Base-by-base conservation (phyloP, 2,888 invertebrate genomes). In the Cheiracanthium punctorium region DNA sequence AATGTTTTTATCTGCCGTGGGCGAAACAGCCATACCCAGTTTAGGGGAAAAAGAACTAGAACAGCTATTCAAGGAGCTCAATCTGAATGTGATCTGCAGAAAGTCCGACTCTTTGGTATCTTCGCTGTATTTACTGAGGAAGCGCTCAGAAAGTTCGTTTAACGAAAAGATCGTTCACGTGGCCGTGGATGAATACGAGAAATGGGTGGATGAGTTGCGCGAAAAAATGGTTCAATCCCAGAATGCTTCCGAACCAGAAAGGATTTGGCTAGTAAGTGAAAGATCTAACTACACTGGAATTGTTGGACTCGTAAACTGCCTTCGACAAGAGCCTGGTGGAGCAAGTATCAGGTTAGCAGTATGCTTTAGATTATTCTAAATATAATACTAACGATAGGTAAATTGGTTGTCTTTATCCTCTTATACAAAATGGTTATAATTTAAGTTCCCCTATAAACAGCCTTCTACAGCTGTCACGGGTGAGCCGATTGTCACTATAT, bases 241-340 rank as follows among this genome's bases (percentile, higher is more conserved):
- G 30, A 87, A 89, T 1, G 94, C 94, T 89, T 90, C 91, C 24
- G 91, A 90, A 43, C 93, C 91, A 81, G 90, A 91, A 80, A 92
- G 92, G 69, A 90, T 93, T 58, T 93, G 93, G 93, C 90, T 96
- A 48, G 94, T 95, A 80, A 93, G 95, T 82, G 94, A 95, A 90
- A 94, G 95, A 67, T 94, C 95, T 90, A 93, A 94, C 85, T 91
- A 93, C 33, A 94, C 94, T 91, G 98, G 99, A 17, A 93, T 96
- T 88, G 93, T 98, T 80, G 99, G 99, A 69, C 93, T 99, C 91
- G 95, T 96, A 90, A 95, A 97, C 91, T 99, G 99, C 92, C 93
- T 99, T 89, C 95, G 95, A 90, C 95, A 94, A 90, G 98, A 98
- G 93, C 94, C 95, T 7, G 97, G 97, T 89, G 97, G 97, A 28